Evolutionary conservation across 2,797 vertebrate species (phyloP).

Genomic region (Gorsachius magnificus): DNA sequence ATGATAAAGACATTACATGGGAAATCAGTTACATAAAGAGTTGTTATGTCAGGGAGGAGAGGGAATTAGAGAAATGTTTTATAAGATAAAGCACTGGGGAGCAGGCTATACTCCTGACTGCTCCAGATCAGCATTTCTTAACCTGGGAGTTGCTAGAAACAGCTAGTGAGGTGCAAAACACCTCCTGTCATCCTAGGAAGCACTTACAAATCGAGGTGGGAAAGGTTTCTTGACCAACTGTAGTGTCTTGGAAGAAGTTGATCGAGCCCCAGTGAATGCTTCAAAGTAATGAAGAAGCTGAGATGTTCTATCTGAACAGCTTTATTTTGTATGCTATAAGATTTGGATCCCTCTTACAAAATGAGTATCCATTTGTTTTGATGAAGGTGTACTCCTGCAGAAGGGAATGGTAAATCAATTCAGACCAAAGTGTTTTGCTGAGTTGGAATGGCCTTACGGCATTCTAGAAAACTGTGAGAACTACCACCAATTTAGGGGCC

Average conservation of each 20-base stretch:
- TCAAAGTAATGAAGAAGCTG: not conserved
- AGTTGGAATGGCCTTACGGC: fast-evolving
- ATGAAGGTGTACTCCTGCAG: not conserved
- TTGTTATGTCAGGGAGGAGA: not conserved
- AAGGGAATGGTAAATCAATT: not conserved
- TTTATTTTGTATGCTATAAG: not conserved
- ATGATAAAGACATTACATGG: not conserved
- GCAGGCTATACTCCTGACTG: not conserved
- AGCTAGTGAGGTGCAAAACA: not conserved
- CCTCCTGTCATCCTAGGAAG: not conserved
- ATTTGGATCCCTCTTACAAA: not conserved
- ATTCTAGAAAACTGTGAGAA: not conserved
- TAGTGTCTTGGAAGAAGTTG: not conserved
- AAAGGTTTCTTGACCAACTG: not conserved
- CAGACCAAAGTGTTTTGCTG: not conserved
- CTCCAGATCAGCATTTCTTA: not conserved
- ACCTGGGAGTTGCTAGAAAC: not conserved
- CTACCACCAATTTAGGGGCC: not conserved
- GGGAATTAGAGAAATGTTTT: not conserved
- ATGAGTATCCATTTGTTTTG: not conserved
- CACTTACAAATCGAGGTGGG: not conserved
- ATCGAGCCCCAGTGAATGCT: not conserved
- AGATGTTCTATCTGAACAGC: not conserved
- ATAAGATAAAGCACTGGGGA: not conserved
- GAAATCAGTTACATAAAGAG: not conserved